Percentiles rank a stretch among this genome's conserved stretches.
These are phyloP conservation scores for Danio choprae DNA, from an alignment of 2,797 vertebrate species.

Conservation along the genomic window DNA sequence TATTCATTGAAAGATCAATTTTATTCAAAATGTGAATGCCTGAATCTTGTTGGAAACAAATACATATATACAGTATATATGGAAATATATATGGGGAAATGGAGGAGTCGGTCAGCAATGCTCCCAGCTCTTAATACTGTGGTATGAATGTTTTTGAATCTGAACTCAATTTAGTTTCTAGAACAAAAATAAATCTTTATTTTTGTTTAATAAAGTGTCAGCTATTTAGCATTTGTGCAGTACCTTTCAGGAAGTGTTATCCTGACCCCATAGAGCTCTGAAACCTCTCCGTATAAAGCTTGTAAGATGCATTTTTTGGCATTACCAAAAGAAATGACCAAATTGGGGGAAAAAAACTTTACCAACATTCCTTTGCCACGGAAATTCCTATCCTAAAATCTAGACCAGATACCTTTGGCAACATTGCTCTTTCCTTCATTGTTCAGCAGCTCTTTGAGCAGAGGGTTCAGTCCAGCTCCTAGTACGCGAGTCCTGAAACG, in stretches of 20 bases:
- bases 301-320: conserved; percentile 35
- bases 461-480: conserved; percentile 55
- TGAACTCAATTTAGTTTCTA: not conserved
- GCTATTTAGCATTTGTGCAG: conserved; percentile 20
- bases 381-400: conserved; percentile 57
- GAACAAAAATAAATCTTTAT: conserved; percentile 6
- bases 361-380: conserved; percentile 35
- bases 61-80: not conserved
- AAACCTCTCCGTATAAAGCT: conserved; percentile 36
- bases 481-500: conserved; percentile 37
- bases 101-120: not conserved
- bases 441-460: conserved; percentile 60
- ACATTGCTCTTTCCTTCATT: conserved; percentile 62
- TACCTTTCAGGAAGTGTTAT: conserved; percentile 22
- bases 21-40: not conserved
- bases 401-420: conserved; percentile 79
- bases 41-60: not conserved
- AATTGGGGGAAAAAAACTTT: not conserved
- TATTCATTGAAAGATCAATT: conserved; percentile 33
- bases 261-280: conserved; percentile 9
- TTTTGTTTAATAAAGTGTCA: conserved; percentile 31
- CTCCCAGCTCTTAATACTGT: conserved; percentile 26
- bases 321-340: not conserved
- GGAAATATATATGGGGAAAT: too few relatives aligned
- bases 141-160: not conserved